Conservation (phyloP, 35 echinoderm and acorn worm species). For the Apostichopus californicus region DNA sequence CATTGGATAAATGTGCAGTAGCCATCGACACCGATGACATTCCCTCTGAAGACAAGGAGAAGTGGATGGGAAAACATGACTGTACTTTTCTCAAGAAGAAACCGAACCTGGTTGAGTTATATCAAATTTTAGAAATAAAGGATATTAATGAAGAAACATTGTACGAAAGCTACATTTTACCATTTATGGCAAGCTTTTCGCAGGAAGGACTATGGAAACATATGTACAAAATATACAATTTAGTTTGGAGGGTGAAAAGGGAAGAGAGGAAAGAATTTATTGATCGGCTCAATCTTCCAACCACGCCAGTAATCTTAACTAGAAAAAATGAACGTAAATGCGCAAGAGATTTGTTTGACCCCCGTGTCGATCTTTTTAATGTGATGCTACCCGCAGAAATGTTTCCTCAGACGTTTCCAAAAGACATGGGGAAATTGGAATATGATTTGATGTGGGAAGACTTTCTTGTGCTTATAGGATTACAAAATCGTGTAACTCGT, state of each 20-base stretch:
- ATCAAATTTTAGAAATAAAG: neutral
- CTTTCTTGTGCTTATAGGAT: neutral
- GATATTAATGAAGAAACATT: slow-evolving; percentile 3
- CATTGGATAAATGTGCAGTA: neutral
- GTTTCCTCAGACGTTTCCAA: neutral
- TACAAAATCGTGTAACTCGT: neutral
- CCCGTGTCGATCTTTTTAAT: neutral
- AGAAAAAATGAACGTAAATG: neutral
- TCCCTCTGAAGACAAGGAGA: neutral
- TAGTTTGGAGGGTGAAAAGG: neutral
- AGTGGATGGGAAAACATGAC: neutral
- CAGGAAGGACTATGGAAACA: slow-evolving; percentile 30
- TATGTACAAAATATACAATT: slow-evolving; percentile 6
- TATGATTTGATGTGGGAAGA: neutral
- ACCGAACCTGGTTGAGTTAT: neutral
- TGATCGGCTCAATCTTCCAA: neutral
- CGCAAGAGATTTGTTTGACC: slow-evolving; percentile 17
- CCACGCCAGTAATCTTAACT: neutral
- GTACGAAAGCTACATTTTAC: slow-evolving; percentile 53
- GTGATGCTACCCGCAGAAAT: neutral
- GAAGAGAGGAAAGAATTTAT: neutral
- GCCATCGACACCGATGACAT: neutral
- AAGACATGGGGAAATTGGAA: neutral
- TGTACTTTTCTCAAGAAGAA: slow-evolving; percentile 38
- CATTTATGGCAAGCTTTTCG: slow-evolving; percentile 1